Evolutionary conservation across 2,888 invertebrate species (phyloP), one percentile per base, ranked within the genome.

Genomic region (Himalopsyche kuldschensis): DNA sequence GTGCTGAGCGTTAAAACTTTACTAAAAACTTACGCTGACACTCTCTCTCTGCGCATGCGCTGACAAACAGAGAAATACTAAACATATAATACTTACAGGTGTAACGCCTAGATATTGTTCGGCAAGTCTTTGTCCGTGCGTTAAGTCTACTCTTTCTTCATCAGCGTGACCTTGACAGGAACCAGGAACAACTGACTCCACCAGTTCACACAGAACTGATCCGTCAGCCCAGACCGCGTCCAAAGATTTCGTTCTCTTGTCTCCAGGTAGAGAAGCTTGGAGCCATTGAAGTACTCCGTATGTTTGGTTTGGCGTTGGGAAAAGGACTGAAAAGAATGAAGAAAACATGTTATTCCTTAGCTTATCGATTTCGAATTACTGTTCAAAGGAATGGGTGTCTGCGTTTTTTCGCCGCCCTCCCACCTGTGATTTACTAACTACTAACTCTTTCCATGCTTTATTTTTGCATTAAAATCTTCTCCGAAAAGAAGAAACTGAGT

Each of bases 211-310:
- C 0, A 94, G 88, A 30, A 94, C 90, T 88, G 93, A 93, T 17
- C 94, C 94, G 87, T 94, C 93, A 4, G 90, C 90, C 94, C 94
- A 94, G 31, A 91, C 90, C 4, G 93, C 90, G 78, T 92, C 93
- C 86, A 92, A 87, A n/a, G 91, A 90, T 77, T 90, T 90, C 77
- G 91, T 90, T 46, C 89, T 88, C 79, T 90, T 90, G 0, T 90
- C 85, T n/a, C 78, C 89, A 4, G 91, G 91, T 1, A 89, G 88
- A 55, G 90, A 90, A 55, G 88, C 89, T 48, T 83, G 79, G 80
- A 92, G 89, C 92, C 92, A 92, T 90, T 89, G 87, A 78, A 92
- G 86, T 1, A 90, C 90, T 1, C 89, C 88, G 84, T 90, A 88
- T 90, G 85, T 90, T 90, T 86, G 91, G 90, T 87, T 90, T 90